Evolutionary conservation across 2,113 vertebrate species (phyloP).

Genomic region (crab-eating macaque (Macaca fascicularis)): T2T-MFA8v1.1 NC_088389.1:43607001-43607500

Average conservation of each 20-base stretch:
- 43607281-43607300: neutral
- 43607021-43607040: slow-evolving; percentile 17
- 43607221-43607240: neutral
- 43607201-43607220: neutral
- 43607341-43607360: too few species aligned
- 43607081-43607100: neutral
- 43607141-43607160: neutral
- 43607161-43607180: neutral
- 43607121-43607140: neutral
- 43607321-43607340: too few species aligned
- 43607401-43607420: too few species aligned
- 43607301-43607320: neutral
- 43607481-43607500: too few species aligned
- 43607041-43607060: neutral
- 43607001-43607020: slow-evolving; percentile 57
- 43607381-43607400: too few species aligned
- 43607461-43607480: too few species aligned
- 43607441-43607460: too few species aligned
- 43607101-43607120: too few species aligned
- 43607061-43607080: neutral
- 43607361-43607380: too few species aligned
- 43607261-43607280: neutral
- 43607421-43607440: too few species aligned
- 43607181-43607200: neutral
- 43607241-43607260: neutral